phyloP scores from a whole-genome alignment of 2,888 invertebrate species.

The Neoitamus cyanurus region DNA sequence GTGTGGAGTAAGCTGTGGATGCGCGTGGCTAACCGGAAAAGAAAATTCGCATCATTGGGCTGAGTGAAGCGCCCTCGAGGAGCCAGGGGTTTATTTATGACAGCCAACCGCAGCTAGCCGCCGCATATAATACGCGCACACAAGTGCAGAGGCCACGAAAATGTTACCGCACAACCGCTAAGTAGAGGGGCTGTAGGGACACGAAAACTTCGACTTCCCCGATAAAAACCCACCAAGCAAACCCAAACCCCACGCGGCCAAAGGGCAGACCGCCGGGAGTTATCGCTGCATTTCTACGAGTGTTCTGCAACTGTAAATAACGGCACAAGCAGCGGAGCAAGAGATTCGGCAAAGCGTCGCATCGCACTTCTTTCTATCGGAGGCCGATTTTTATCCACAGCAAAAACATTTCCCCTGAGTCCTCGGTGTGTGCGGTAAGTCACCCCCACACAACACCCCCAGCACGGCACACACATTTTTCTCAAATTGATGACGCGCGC shows the following conservation, averaged over 20 bases:
- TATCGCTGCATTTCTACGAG: not conserved
- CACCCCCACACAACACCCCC: not conserved
- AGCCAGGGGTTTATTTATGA: conserved; percentile 51
- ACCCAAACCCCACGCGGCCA: conserved; percentile 45
- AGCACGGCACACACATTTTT: not conserved
- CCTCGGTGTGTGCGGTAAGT: not conserved
- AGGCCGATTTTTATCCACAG: not conserved
- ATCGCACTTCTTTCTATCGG: not conserved
- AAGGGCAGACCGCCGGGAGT: not conserved
- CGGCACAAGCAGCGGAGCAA: not conserved
- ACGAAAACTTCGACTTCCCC: conserved; percentile 50
- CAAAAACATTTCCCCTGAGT: not conserved
- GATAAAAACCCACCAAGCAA: conserved; percentile 47
- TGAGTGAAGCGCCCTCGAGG: not conserved
- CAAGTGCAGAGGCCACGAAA: conserved; percentile 60
- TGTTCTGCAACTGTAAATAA: not conserved
- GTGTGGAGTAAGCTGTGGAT: not conserved
- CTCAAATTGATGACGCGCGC: conserved; percentile 50
- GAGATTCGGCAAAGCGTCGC: not conserved
- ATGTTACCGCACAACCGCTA: conserved; percentile 56
- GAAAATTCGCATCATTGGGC: conserved; percentile 8
- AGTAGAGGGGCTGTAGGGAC: conserved; percentile 48
- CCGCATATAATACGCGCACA: conserved; percentile 62
- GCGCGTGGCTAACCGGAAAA: conserved; percentile 32
- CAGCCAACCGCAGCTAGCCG: conserved; percentile 65